These are phyloP conservation scores for Melanerpes aurifrons DNA, from an alignment of 2,113 vertebrate genomes.

Conservation along the genomic window DNA sequence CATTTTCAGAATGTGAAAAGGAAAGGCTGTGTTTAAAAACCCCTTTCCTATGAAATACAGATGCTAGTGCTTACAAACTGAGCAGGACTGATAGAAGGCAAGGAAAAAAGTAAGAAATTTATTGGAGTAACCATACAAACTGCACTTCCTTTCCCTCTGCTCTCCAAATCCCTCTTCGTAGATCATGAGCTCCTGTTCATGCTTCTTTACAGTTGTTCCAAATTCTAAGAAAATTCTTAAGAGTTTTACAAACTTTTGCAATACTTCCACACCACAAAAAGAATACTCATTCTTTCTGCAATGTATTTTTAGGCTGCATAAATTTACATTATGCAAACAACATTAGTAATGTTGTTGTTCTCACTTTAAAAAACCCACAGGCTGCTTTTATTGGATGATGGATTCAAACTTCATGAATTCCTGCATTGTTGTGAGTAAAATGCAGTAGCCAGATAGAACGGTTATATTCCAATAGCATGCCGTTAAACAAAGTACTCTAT, in stretches of 20 bases:
- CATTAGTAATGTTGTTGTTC: background rate
- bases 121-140: background rate
- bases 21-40: background rate
- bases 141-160: background rate
- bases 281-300: conserved; percentile 2
- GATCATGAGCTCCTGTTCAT: background rate
- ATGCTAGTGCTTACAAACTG: background rate
- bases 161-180: background rate
- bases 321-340: too few species aligned
- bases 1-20: background rate
- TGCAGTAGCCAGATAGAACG: background rate
- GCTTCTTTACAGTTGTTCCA: background rate
- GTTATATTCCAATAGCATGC: background rate
- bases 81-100: background rate
- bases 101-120: background rate
- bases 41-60: conserved; percentile 29
- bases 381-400: background rate
- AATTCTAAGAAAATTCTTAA: background rate
- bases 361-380: background rate
- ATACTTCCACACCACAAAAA: background rate
- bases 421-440: background rate
- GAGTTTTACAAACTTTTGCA: background rate
- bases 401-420: background rate
- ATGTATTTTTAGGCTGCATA: conserved; percentile 7
- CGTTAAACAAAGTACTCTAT: conserved; percentile 8